Conservation (phyloP, 2,888 invertebrate genomes). For the Leptopilina myrica region DNA sequence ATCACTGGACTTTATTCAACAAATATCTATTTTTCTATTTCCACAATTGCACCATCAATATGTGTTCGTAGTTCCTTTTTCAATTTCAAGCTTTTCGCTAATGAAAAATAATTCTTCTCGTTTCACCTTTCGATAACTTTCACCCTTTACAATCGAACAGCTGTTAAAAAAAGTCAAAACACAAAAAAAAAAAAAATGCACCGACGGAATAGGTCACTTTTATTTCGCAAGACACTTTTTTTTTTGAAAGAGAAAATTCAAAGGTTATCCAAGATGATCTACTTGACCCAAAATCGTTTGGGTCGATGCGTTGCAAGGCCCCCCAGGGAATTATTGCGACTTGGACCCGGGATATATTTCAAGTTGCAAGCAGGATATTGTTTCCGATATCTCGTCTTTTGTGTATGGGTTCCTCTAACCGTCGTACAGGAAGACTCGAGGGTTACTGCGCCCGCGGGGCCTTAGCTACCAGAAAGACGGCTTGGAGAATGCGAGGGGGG, state of each 20-base stretch:
- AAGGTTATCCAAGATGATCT: constrained; percentile 41
- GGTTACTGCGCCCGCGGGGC: constrained; percentile 77
- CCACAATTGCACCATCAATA: background rate
- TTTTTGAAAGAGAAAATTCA: background rate
- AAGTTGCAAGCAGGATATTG: constrained; percentile 66
- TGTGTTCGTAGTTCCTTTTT: background rate
- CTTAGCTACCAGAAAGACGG: constrained; percentile 75
- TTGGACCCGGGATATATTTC: constrained; percentile 56
- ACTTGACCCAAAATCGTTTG: constrained; percentile 39
- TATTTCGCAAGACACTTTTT: constrained; percentile 1
- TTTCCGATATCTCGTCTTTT: constrained; percentile 69
- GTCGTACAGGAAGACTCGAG: constrained; percentile 76
- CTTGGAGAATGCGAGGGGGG: constrained; percentile 50
- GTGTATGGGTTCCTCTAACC: constrained; percentile 69
- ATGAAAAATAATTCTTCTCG: no score
- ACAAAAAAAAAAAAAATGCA: constrained; percentile 10
- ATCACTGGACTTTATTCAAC: background rate
- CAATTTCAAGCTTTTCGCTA: no score
- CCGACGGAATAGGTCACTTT: constrained; percentile 2
- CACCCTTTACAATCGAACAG: no score
- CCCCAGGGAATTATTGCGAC: constrained; percentile 53
- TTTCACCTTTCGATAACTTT: no score
- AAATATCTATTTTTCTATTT: background rate
- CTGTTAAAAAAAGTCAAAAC: background rate
- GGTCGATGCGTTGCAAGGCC: constrained; percentile 41